phyloP scores from a whole-genome alignment of 2,888 invertebrate genomes.

The Dolomedes plantarius region DNA sequence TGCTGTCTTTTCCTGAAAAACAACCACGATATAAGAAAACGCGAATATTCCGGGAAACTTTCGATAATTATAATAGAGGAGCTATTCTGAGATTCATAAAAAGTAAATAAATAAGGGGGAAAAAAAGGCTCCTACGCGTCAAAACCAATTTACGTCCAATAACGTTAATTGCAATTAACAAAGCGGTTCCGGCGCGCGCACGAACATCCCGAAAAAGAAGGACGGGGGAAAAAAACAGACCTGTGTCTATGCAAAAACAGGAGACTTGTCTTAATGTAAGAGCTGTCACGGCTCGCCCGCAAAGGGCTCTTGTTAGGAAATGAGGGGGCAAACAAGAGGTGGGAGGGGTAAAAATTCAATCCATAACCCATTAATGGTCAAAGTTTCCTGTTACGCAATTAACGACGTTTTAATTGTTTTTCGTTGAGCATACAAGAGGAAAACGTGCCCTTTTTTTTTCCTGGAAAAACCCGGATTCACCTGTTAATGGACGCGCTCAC shows the following conservation, averaged over 20 bases:
- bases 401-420: slow-evolving; percentile 68
- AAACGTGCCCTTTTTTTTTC: background rate
- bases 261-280: slow-evolving; percentile 58
- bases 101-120: background rate
- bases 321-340: slow-evolving; percentile 3
- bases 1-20: background rate
- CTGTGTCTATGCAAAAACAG: slow-evolving; percentile 21
- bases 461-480: background rate
- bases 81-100: background rate
- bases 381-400: slow-evolving; percentile 66
- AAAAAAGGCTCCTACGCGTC: slow-evolving; percentile 31
- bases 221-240: slow-evolving; percentile 21
- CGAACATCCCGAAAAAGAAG: slow-evolving; percentile 23
- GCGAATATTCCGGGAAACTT: background rate
- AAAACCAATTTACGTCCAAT: slow-evolving; percentile 69
- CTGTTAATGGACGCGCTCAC: background rate
- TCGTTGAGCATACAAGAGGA: background rate
- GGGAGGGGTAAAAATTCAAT: slow-evolving; percentile 33
- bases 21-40: background rate
- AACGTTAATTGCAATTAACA: slow-evolving; percentile 69
- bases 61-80: background rate
- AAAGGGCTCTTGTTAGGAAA: slow-evolving; percentile 1
- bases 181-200: slow-evolving; percentile 44
- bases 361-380: slow-evolving; percentile 62
- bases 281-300: slow-evolving; percentile 55